Base-by-base conservation (phyloP, 2,797 vertebrate species). In the Hapalemur alaotrensis region DNA sequence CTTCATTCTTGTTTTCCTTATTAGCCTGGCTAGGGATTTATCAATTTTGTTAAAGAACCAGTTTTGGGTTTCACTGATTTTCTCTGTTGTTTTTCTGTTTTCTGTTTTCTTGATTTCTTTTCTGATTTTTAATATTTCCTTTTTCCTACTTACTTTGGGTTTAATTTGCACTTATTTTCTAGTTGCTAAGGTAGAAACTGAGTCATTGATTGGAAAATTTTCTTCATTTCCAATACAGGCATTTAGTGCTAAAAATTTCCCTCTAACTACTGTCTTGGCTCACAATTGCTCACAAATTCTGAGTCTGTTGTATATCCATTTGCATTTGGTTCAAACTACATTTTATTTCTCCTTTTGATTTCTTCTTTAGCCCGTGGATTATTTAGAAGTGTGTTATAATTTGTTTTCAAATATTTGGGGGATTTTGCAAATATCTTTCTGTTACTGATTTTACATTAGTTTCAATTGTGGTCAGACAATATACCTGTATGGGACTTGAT, bases 111-210 rank as follows among this genome's bases (percentile, higher is more conserved):
- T 46, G 10, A 25, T 76, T 57, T 76, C 32, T 10, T 81, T 59
- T 84, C 43, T 78, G 61, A 69, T 43, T 28, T 48, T 89, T 81
- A 73, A 13, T 63, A 43, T 81, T 95, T 69, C 28, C 54, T 65
- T 46, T 90, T 46, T 83, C 35, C 30, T 57, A 15, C 18, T 94
- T 79, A 94, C n/a, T 85, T 88, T 70, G 7, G 1, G n/a, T 69
- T 95, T 94, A 78, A 81, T 91, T 94, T 91, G 14, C 25, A 81
- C 30, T 89, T 79, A 41, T 79, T 65, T 95, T 87, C 54, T 52
- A 52, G 38, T 70, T 92, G 43, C 80, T 93, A 63, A 63, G 6
- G 13, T 46, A 10, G 32, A 95, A 79, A 0, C 1, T 82, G n/a
- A 90, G 43, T 79, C 67, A 91, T 7, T 35, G 9, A 70, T 38